Evolutionary conservation across 2,888 invertebrate genomes (phyloP).

Genomic region (Athrips mouffetella): DNA sequence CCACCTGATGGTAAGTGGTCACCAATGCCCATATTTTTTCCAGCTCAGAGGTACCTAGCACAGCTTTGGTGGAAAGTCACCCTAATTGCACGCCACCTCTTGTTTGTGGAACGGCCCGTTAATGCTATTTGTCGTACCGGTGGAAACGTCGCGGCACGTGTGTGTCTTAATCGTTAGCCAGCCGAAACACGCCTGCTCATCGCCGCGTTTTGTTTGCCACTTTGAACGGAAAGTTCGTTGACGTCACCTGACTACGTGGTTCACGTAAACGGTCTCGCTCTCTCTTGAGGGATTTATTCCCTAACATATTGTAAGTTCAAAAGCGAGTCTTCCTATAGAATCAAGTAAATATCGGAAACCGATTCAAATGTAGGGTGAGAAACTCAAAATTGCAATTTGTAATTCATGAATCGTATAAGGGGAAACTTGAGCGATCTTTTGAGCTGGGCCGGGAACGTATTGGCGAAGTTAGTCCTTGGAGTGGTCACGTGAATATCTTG

Average conservation of each 20-base stretch:
- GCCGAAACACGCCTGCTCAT: slow-evolving; percentile 60
- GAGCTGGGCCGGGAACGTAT: slow-evolving; percentile 37
- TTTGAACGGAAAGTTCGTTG: slow-evolving; percentile 56
- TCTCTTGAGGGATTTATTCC: slow-evolving; percentile 45
- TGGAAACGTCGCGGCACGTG: slow-evolving; percentile 58
- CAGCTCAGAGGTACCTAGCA: no score
- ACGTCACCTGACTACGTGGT: slow-evolving; percentile 55
- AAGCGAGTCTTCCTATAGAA: slow-evolving; percentile 40
- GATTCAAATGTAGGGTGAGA: slow-evolving; percentile 39
- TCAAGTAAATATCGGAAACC: slow-evolving; percentile 48
- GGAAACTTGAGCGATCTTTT: slow-evolving; percentile 45
- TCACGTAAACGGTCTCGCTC: slow-evolving; percentile 34
- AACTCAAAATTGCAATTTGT: slow-evolving; percentile 48
- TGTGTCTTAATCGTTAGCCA: slow-evolving; percentile 71
- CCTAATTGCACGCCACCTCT: slow-evolving; percentile 56
- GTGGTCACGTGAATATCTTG: slow-evolving; percentile 39
- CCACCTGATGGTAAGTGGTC: no score
- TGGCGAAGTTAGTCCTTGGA: slow-evolving; percentile 39
- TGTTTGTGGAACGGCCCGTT: slow-evolving; percentile 65
- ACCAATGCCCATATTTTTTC: no score
- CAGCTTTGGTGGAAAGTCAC: no score
- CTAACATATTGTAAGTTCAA: slow-evolving; percentile 45
- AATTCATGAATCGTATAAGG: slow-evolving; percentile 46
- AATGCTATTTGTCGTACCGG: slow-evolving; percentile 67
- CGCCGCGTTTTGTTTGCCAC: slow-evolving; percentile 63